Evolutionary conservation across 2,797 vertebrate species (phyloP), one percentile per base, ranked within the genome.

Genomic region (Stomatorhinus walkeri): DNA sequence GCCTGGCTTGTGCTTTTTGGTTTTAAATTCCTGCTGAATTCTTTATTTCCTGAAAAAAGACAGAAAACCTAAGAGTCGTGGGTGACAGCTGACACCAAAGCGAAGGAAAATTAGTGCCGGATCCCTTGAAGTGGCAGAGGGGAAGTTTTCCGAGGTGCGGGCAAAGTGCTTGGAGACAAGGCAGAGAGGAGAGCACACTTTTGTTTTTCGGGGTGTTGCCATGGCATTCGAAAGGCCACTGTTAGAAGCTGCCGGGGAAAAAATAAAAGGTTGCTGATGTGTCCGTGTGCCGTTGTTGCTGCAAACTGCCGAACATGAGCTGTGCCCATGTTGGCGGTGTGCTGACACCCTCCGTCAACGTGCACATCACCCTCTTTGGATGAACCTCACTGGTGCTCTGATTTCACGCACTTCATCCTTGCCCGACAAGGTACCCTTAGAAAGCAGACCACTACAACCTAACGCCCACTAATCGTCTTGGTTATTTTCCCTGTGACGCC

Each of bases 21-120:
- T 16, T 48, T 88, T 85, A 85, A 88, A 88, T 61, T 61, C 79
- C 79, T 64, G 22, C 46, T 88, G 88, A 85, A 88, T 88, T 83
- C 83, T 88, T 88, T 64, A 88, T 85, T 49, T 54, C 22, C 54
- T 48, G 76, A 61, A 28, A 84, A 86, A 36, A 88, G 72, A 83
- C 49, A 48, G n/a, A 19, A 40, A 76, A 12, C 43, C 49, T n/a
- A 83, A 32, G 54, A 84, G 19, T 36, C 54, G 51, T 14, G 40
- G 88, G 54, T 56, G 52, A 84, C 76, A 84, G 88, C 72, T 81
- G 87, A 88, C 36, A 72, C 72, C 19, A 49, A 56, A 56, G 87
- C 10, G 10, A 36, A 59, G 87, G 59, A 10, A 64, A 84, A 83
- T 52, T 88, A 83, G 52, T 12, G 79, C 3, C 14, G 22, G 22